phyloP scores from a whole-genome alignment of 2,113 vertebrate genomes.

The Stictonetta naevosa region DNA sequence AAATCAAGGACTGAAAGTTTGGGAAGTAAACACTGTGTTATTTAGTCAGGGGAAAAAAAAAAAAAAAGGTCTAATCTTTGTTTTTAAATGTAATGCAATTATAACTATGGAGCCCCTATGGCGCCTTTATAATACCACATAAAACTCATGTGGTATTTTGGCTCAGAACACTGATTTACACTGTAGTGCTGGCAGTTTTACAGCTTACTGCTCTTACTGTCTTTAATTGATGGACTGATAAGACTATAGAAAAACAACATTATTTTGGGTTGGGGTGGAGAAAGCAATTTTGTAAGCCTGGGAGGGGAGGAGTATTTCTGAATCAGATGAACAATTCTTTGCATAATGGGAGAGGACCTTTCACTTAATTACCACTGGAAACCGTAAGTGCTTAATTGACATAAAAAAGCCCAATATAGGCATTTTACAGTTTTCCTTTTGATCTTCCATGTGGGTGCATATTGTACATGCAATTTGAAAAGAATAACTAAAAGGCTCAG shows the following conservation, averaged over 20 bases:
- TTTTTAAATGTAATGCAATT: neutral
- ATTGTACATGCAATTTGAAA: constrained; percentile 42
- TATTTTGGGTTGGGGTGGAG: constrained; percentile 18
- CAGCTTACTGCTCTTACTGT: neutral
- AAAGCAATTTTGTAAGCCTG: neutral
- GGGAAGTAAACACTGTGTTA: neutral
- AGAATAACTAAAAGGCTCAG: neutral
- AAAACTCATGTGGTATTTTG: constrained; percentile 57
- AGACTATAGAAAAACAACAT: neutral
- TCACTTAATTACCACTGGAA: constrained; percentile 19
- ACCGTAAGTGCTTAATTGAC: constrained; percentile 49
- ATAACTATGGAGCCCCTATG: neutral
- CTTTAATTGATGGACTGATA: neutral
- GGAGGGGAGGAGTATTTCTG: constrained; percentile 2
- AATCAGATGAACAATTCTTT: constrained; percentile 11
- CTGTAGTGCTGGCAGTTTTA: neutral
- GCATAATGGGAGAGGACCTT: constrained; percentile 33
- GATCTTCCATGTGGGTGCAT: constrained; percentile 56
- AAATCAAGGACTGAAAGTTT: neutral
- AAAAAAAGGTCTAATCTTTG: neutral
- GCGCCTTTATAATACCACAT: neutral
- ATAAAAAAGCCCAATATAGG: constrained; percentile 40
- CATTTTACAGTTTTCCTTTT: constrained; percentile 65
- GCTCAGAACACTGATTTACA: neutral
- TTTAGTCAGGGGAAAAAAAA: neutral